Percentiles rank a stretch among this genome's conserved stretches.
These are phyloP conservation scores for Psilopsiagon aymara DNA, from an alignment of 2,113 vertebrate species.

Conservation along the genomic window DNA sequence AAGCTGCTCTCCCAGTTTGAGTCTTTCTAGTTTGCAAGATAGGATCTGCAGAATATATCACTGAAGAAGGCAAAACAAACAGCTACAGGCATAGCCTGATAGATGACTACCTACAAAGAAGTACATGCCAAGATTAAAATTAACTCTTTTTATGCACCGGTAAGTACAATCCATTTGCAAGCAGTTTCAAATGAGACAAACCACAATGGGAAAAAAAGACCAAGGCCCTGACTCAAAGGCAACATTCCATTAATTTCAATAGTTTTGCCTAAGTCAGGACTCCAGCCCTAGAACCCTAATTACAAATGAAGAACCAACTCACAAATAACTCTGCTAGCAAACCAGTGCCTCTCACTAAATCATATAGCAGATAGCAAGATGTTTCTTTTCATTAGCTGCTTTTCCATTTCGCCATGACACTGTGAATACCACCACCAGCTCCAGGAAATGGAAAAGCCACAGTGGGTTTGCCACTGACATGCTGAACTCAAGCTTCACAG, in stretches of 20 bases:
- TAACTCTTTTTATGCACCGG: not conserved
- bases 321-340: not conserved
- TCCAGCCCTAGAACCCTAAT: not conserved
- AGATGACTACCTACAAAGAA: not conserved
- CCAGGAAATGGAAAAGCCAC: not conserved
- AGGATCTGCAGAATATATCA: slow-evolving; percentile 27
- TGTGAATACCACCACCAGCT: accelerated
- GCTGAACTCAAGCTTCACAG: not conserved
- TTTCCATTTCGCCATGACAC: not conserved
- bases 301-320: not conserved
- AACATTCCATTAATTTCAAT: not conserved
- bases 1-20: not conserved
- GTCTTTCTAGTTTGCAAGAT: not conserved
- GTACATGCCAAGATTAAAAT: not conserved
- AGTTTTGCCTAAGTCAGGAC: not conserved
- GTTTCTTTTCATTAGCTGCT: not conserved
- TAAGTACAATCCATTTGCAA: not conserved
- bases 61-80: not conserved
- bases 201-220: not conserved
- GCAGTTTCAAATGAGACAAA: not conserved
- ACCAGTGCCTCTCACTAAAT: not conserved
- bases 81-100: not conserved
- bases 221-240: not conserved
- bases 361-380: not conserved
- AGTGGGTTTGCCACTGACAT: not conserved